Percentiles rank a stretch among this genome's conserved stretches.
These are phyloP conservation scores for Hypercompe scribonia DNA, from an alignment of 2,888 invertebrate genomes.

Conservation along the genomic window DNA sequence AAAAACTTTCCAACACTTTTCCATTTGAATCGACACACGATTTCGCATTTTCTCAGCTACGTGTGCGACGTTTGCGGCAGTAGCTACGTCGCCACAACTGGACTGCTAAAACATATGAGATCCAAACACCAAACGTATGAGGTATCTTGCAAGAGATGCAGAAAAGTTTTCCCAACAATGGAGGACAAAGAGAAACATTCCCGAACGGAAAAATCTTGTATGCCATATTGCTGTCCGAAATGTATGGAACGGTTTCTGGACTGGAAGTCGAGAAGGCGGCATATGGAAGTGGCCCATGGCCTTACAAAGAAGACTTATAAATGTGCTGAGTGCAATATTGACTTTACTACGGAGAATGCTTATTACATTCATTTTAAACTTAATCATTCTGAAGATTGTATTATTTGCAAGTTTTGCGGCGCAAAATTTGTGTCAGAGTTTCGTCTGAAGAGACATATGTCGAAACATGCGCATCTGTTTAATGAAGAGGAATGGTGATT, in stretches of 20 bases:
- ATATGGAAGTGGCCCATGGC: constrained; percentile 76
- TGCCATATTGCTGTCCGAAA: constrained; percentile 77
- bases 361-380: constrained; percentile 78
- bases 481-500: constrained; percentile 12
- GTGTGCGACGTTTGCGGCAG: constrained; percentile 79
- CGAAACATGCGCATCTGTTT: constrained; percentile 58
- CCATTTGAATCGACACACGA: constrained; percentile 77
- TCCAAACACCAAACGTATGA: constrained; percentile 77
- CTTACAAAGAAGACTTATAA: constrained; percentile 64
- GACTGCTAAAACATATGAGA: constrained; percentile 71
- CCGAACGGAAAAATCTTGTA: constrained; percentile 73
- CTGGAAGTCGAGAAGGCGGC: constrained; percentile 70
- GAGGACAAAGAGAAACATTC: constrained; percentile 78
- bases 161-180: constrained; percentile 75
- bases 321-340: constrained; percentile 73
- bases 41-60: constrained; percentile 76
- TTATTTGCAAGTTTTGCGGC: constrained; percentile 76
- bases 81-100: constrained; percentile 76
- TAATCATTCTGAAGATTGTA: constrained; percentile 75
- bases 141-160: constrained; percentile 72
- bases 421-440: constrained; percentile 74
- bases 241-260: constrained; percentile 76
- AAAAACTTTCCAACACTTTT: constrained; percentile 73
- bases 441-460: constrained; percentile 73
- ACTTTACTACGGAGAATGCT: constrained; percentile 67